Conservation (phyloP, 2,797 vertebrate genomes). For the Sphenodon punctatus region DNA sequence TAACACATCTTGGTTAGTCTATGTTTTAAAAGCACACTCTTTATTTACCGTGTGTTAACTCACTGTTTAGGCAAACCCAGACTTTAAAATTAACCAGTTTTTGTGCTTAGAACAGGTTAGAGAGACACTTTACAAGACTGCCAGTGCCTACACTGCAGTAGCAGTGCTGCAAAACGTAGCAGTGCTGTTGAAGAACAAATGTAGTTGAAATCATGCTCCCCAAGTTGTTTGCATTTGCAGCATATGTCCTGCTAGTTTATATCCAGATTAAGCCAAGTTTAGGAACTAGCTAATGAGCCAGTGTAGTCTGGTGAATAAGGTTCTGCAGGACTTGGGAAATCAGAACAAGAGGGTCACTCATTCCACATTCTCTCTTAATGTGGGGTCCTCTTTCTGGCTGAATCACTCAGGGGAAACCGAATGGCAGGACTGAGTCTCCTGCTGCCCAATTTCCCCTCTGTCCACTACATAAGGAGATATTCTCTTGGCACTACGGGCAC, state of each 20-base stretch:
- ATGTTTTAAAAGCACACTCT: too few species aligned
- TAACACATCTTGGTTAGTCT: too few species aligned
- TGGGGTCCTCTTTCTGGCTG: too few species aligned
- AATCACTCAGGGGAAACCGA: not conserved
- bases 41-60: too few species aligned
- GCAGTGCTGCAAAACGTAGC: too few species aligned
- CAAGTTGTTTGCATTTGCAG: not conserved
- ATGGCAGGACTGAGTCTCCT: not conserved
- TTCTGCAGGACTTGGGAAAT: not conserved
- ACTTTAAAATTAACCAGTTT: not conserved
- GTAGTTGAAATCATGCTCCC: not conserved
- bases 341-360: not conserved
- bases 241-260: not conserved
- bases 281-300: not conserved
- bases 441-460: not conserved
- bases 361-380: not conserved
- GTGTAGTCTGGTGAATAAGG: not conserved
- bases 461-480: not conserved
- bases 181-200: too few species aligned
- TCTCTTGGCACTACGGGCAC: not conserved
- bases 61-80: too few species aligned
- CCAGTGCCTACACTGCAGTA: not conserved
- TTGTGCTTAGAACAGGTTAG: not conserved
- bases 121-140: not conserved
- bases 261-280: not conserved